These are phyloP conservation scores for Otus sunia DNA, from an alignment of 2,113 vertebrate genomes.

Conservation along the genomic window DNA sequence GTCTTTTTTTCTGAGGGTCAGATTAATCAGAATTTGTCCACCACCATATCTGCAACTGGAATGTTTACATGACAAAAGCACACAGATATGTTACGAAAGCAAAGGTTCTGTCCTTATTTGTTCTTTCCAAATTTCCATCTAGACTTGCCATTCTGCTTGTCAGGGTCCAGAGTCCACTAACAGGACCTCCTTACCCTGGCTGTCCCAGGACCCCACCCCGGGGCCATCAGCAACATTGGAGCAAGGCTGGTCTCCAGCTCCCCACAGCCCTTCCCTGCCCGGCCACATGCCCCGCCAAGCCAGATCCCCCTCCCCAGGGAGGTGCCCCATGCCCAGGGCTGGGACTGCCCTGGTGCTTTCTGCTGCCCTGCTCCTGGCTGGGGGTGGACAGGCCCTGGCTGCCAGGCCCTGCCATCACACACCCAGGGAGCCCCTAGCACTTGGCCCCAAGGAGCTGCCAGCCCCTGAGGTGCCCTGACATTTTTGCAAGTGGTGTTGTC, in stretches of 20 bases:
- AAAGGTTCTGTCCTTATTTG: neutral
- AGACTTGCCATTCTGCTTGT: neutral
- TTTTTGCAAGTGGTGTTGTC: neutral
- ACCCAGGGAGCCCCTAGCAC: accelerated
- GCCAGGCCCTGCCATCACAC: neutral
- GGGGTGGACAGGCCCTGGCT: accelerated
- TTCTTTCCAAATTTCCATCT: neutral
- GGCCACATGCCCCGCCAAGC: accelerated
- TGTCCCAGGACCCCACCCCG: neutral
- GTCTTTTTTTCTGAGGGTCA: too few species aligned
- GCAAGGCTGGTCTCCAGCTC: neutral
- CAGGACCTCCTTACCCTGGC: accelerated
- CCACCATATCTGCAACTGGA: neutral
- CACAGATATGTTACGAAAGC: neutral
- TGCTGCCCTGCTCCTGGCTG: neutral
- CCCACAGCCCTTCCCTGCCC: too few species aligned
- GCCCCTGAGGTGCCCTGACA: neutral
- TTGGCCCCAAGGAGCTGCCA: neutral
- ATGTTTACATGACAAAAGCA: neutral
- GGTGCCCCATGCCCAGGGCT: accelerated
- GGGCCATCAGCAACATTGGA: too few species aligned
- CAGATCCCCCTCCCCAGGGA: neutral
- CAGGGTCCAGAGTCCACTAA: neutral
- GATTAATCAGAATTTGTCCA: neutral
- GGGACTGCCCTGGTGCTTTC: accelerated